A percentile compares a stretch with the other conserved stretches of the same genome.
These are phyloP conservation scores for Scytalopus superciliaris DNA, from an alignment of 2,113 vertebrate species.

Conservation along the genomic window DNA sequence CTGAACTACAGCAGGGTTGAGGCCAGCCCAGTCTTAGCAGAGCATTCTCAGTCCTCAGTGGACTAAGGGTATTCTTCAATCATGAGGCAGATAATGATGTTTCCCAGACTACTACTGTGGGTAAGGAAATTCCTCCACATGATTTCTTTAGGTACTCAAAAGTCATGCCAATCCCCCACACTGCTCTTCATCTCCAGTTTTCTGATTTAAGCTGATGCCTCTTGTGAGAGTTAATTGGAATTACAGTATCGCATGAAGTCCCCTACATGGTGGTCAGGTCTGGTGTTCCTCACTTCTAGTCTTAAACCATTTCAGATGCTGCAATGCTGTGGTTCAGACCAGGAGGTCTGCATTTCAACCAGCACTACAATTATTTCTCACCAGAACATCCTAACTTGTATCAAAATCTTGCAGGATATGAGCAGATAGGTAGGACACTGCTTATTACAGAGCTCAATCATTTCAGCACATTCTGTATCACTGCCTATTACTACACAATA, in stretches of 20 bases:
- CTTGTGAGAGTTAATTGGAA: neutral
- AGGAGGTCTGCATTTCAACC: neutral
- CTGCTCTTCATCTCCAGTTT: neutral
- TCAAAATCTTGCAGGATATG: neutral
- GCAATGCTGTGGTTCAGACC: neutral
- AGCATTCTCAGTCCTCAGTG: neutral
- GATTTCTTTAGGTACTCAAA: neutral
- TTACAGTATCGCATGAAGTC: neutral
- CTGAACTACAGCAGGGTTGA: neutral
- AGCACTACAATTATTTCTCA: neutral
- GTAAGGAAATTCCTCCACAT: neutral
- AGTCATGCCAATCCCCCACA: neutral
- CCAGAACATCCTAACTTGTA: neutral
- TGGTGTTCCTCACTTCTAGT: neutral
- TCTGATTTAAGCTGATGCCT: neutral
- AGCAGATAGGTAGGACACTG: neutral
- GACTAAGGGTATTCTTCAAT: neutral
- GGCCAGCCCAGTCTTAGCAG: neutral
- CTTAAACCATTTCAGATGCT: neutral
- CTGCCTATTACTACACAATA: neutral
- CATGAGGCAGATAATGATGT: rapidly evolving
- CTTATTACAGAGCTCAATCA: neutral
- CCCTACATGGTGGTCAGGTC: rapidly evolving
- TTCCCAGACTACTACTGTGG: neutral
- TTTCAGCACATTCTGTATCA: neutral